These are phyloP conservation scores for Phortica okadai DNA, from an alignment of 2,888 invertebrate genomes.

Conservation along the genomic window DNA sequence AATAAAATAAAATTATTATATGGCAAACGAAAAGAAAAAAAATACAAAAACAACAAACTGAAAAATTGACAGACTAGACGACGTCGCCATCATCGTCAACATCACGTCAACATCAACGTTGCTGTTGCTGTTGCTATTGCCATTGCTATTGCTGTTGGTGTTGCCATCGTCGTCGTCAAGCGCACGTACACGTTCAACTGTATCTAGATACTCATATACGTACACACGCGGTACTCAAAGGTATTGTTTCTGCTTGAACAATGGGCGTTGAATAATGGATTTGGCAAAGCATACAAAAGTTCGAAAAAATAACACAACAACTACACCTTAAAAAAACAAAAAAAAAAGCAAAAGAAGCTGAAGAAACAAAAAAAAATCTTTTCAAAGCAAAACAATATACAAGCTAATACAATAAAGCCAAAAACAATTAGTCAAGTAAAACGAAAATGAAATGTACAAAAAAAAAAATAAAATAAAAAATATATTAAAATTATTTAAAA, in stretches of 20 bases:
- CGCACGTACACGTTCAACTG: constrained; percentile 2
- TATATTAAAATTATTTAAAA: constrained; percentile 1
- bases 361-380: background rate
- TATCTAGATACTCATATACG: constrained; percentile 22
- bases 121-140: too few species aligned
- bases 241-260: constrained; percentile 24
- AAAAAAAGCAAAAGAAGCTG: background rate
- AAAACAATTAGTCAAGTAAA: background rate
- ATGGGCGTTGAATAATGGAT: constrained; percentile 31
- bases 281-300: constrained; percentile 5
- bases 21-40: background rate
- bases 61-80: constrained; percentile 32
- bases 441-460: background rate
- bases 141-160: background rate
- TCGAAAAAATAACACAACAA: background rate
- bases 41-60: background rate
- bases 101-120: background rate
- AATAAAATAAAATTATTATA: background rate
- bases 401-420: constrained; percentile 7
- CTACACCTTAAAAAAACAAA: constrained; percentile 9
- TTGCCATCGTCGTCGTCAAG: background rate
- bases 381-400: constrained; percentile 13
- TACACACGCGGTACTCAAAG: background rate
- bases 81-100: constrained; percentile 5
- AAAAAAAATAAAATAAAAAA: background rate